Conservation (phyloP, 2,797 vertebrate species). For the Chlorospingus semifuscus region DNA sequence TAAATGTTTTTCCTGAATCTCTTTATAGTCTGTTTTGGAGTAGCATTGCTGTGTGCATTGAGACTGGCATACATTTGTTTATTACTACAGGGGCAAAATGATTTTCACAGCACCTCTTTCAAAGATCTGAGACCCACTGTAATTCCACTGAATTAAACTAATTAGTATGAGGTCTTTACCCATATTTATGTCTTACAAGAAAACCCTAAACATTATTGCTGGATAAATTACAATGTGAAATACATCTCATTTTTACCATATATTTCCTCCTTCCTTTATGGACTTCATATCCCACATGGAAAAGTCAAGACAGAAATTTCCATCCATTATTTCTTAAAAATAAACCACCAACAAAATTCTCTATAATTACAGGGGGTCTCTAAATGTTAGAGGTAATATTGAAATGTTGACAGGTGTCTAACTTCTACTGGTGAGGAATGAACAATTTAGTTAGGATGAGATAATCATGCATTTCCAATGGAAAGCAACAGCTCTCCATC, state of each 20-base stretch:
- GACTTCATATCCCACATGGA: background rate
- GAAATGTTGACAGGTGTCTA: slow-evolving; percentile 29
- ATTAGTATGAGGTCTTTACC: background rate
- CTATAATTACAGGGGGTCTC: background rate
- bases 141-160: background rate
- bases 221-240: background rate
- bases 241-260: background rate
- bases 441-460: slow-evolving; percentile 1
- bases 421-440: background rate
- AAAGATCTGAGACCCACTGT: background rate
- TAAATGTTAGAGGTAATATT: slow-evolving; percentile 17
- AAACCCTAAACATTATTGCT: background rate
- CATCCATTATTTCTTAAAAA: slow-evolving; percentile 13
- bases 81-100: background rate
- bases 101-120: background rate
- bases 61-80: background rate
- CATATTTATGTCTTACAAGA: background rate
- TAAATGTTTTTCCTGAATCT: background rate
- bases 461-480: slow-evolving; percentile 40
- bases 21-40: background rate
- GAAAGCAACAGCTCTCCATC: background rate
- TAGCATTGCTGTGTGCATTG: background rate
- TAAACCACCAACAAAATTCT: background rate
- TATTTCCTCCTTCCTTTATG: background rate
- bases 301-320: background rate